Evolutionary conservation across 2,888 invertebrate genomes (phyloP).

Genomic region (Pinctada fucata): DNA sequence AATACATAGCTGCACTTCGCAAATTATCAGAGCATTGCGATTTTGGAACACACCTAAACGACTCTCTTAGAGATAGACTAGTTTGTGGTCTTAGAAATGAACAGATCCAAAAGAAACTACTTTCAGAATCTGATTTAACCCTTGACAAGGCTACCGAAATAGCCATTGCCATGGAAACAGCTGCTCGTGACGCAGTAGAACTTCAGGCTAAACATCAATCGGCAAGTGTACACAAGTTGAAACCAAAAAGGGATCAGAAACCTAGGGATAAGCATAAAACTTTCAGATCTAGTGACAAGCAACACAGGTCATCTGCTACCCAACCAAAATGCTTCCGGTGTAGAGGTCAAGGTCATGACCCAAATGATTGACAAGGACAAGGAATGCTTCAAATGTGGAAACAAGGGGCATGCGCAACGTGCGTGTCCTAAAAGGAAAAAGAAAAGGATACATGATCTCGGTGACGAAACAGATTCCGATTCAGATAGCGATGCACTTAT

Average conservation of each 20-base stretch:
- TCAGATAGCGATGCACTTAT: background rate
- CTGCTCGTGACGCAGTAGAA: constrained; percentile 21
- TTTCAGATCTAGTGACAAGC: background rate
- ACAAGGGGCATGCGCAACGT: constrained; percentile 17
- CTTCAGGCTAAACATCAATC: constrained; percentile 9
- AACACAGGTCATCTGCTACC: background rate
- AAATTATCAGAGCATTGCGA: constrained; percentile 34
- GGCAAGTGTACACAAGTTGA: background rate
- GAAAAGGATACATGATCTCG: background rate
- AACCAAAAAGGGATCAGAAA: background rate
- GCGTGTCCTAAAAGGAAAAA: constrained; percentile 8
- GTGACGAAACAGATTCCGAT: background rate
- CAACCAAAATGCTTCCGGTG: constrained; percentile 18
- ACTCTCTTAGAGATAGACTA: constrained; percentile 26
- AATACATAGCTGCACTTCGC: constrained; percentile 24
- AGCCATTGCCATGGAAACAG: constrained; percentile 26
- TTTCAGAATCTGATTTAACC: constrained; percentile 18
- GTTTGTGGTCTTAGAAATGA: constrained; percentile 29
- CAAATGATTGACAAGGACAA: constrained; percentile 12
- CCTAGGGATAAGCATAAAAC: background rate
- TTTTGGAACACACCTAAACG: constrained; percentile 16
- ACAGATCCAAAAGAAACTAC: constrained; percentile 22
- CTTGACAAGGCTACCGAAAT: constrained; percentile 21
- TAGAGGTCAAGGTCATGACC: constrained; percentile 13
- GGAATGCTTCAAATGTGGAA: constrained; percentile 24